phyloP scores from a whole-genome alignment of 2,113 vertebrate genomes.

The Rynchops niger region DNA sequence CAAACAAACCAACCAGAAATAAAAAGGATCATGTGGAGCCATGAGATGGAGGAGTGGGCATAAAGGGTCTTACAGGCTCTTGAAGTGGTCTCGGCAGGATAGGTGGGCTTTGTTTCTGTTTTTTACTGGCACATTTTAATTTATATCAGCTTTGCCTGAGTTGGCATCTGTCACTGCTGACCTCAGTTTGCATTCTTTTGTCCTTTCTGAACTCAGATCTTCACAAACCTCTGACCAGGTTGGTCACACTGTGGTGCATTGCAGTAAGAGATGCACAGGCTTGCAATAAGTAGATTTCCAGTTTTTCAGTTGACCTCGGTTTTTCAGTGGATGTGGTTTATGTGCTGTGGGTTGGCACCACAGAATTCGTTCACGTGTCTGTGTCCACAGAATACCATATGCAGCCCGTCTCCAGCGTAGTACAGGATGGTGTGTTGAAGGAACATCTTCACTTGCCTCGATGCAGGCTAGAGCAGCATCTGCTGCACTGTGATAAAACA shows the following conservation, averaged over 20 bases:
- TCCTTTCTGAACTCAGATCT: not conserved
- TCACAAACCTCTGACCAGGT: not conserved
- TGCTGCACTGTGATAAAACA: not conserved
- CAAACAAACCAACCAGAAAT: accelerated
- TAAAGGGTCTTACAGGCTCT: not conserved
- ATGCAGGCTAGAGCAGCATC: not conserved
- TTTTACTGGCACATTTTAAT: not conserved
- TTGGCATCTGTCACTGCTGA: not conserved
- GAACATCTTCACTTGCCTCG: not conserved
- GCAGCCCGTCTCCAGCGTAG: not conserved
- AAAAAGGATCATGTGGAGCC: not conserved
- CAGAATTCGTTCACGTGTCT: not conserved
- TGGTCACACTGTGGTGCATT: not conserved
- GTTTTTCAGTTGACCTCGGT: not conserved
- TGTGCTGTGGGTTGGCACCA: not conserved
- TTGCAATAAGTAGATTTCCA: not conserved
- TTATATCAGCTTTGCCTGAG: not conserved
- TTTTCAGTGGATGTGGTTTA: not conserved
- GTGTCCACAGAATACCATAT: not conserved
- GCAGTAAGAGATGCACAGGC: not conserved
- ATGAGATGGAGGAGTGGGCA: not conserved
- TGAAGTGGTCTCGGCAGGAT: not conserved
- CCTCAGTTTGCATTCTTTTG: not conserved
- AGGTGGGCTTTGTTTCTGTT: not conserved
- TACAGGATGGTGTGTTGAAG: not conserved